Conservation (phyloP, 2,113 vertebrate species). For the Proteles cristata region DNA sequence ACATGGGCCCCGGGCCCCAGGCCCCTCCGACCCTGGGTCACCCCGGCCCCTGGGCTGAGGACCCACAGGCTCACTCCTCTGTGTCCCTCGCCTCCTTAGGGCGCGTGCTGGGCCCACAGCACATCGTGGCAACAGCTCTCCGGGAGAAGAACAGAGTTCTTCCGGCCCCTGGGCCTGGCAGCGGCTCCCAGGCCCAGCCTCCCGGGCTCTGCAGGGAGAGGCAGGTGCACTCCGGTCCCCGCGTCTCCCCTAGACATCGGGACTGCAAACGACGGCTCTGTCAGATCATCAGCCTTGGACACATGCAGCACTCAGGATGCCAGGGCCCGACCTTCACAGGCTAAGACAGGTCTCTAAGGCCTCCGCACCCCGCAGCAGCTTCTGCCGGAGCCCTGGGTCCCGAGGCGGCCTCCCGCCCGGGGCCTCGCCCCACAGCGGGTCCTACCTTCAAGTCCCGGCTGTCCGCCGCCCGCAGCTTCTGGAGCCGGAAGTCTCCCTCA, state of each 20-base stretch:
- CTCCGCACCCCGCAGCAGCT: background rate
- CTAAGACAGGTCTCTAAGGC: background rate
- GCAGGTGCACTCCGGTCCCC: background rate
- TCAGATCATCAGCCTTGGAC: background rate
- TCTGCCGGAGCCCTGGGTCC: accelerated
- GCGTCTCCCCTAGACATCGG: background rate
- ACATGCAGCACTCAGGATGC: background rate
- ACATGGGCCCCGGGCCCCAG: too few relatives aligned
- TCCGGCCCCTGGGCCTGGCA: constrained; percentile 34
- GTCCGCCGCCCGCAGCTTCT: constrained; percentile 91
- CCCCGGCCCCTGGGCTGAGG: background rate
- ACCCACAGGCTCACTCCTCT: background rate
- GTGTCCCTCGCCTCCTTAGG: background rate
- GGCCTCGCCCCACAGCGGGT: background rate
- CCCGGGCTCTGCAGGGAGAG: background rate
- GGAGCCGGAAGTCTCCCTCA: constrained; percentile 93
- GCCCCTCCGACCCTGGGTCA: background rate
- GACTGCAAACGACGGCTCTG: background rate
- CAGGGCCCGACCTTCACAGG: background rate
- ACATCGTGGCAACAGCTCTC: background rate
- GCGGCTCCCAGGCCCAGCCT: background rate
- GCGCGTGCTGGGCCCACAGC: background rate
- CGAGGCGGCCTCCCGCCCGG: accelerated
- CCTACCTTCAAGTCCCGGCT: constrained; percentile 93
- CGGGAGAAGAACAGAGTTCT: constrained; percentile 44